These are phyloP conservation scores for Apodemus speciosus DNA, from an alignment of 2,113 vertebrate species.

Conservation along the genomic window DNA sequence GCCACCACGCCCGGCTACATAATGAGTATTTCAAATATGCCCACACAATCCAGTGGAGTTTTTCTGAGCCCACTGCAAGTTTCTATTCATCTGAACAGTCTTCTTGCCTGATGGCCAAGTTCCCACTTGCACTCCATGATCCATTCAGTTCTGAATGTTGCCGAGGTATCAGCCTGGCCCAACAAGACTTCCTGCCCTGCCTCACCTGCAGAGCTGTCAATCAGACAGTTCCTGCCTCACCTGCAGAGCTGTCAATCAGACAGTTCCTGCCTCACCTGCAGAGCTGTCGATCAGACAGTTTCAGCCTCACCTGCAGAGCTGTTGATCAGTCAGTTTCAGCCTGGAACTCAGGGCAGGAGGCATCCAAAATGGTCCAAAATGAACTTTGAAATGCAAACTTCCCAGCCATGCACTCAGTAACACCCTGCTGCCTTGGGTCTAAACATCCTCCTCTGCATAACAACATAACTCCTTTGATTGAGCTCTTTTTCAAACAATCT, in stretches of 20 bases:
- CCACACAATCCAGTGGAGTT: background rate
- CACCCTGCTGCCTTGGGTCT: conserved; percentile 27
- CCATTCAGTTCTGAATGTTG: background rate
- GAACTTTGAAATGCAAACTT: conserved; percentile 40
- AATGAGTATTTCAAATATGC: conserved; percentile 1
- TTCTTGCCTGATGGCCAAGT: background rate
- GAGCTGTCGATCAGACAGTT: background rate
- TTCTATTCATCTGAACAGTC: background rate
- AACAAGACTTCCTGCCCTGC: too few species aligned
- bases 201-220: background rate
- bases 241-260: background rate
- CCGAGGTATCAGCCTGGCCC: background rate
- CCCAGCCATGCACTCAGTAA: background rate
- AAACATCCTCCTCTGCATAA: background rate
- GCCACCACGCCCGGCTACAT: background rate
- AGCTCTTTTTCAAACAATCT: conserved; percentile 22
- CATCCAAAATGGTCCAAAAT: conserved; percentile 28
- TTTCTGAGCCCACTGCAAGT: background rate
- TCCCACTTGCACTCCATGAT: background rate
- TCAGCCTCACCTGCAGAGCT: background rate
- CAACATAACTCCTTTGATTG: conserved; percentile 37
- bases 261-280: background rate
- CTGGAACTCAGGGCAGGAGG: background rate
- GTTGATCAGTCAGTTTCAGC: background rate
- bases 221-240: background rate